These are phyloP conservation scores for Sebastes vulpes DNA, from an alignment of 2,797 vertebrate genomes.

Conservation along the genomic window DNA sequence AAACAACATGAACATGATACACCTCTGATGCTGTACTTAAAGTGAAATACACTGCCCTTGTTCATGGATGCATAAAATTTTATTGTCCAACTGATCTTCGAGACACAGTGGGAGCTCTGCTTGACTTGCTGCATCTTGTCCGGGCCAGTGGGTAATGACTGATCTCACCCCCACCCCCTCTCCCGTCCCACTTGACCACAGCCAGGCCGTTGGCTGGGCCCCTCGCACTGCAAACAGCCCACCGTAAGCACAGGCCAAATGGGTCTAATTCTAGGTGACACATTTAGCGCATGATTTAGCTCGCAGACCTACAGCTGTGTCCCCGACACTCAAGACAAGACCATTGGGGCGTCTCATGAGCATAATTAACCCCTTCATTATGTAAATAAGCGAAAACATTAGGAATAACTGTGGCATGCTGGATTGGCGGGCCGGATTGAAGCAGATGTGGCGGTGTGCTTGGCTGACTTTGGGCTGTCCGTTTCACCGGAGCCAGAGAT, in stretches of 20 bases:
- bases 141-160: conserved; percentile 68
- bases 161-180: conserved; percentile 41
- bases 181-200: conserved; percentile 42
- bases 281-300: conserved; percentile 88
- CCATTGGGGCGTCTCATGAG: conserved; percentile 77
- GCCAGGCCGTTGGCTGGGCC: conserved; percentile 30
- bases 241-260: conserved; percentile 60
- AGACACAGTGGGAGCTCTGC: conserved; percentile 62
- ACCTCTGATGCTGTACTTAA: conserved; percentile 32
- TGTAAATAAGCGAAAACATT: conserved; percentile 85
- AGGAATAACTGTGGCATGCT: conserved; percentile 66
- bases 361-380: conserved; percentile 89
- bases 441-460: conserved; percentile 78
- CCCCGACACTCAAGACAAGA: conserved; percentile 86
- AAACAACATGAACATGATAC: background rate
- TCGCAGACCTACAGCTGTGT: conserved; percentile 88
- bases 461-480: conserved; percentile 69
- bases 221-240: conserved; percentile 43
- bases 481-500: conserved; percentile 65
- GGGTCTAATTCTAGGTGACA: conserved; percentile 85
- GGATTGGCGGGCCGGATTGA: conserved; percentile 48
- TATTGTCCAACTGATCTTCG: conserved; percentile 65
- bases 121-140: conserved; percentile 73
- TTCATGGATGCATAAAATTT: conserved; percentile 49
- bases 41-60: conserved; percentile 40